Evolutionary conservation across 1,140 invertebrate genomes (phyloP).

Genomic region (Sesamia nonagrioides): DNA sequence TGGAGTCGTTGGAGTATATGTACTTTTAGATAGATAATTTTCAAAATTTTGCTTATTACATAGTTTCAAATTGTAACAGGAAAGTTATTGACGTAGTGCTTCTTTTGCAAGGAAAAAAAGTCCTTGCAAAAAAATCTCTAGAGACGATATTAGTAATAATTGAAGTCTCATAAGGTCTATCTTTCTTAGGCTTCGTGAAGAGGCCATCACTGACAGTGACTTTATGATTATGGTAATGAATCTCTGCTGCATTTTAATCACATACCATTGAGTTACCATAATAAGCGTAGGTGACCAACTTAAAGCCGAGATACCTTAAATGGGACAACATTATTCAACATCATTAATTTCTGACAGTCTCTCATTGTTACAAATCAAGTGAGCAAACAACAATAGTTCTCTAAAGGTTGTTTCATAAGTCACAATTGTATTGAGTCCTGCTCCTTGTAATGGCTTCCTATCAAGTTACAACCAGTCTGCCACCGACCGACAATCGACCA

Average conservation of each 20-base stretch:
- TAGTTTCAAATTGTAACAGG: too few relatives aligned
- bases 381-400: conserved; percentile 13
- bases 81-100: too few relatives aligned
- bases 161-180: background rate
- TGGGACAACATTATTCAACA: conserved; percentile 8
- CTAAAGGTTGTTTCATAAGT: conserved; percentile 12
- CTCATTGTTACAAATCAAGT: conserved; percentile 27
- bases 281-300: background rate
- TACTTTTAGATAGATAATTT: background rate
- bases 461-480: conserved; percentile 27
- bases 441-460: conserved; percentile 14
- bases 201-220: too few relatives aligned
- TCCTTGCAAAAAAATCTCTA: too few relatives aligned
- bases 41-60: too few relatives aligned
- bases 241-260: background rate
- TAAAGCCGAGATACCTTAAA: background rate
- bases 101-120: too few relatives aligned
- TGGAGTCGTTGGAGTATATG: background rate
- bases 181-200: too few relatives aligned
- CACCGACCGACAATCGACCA: background rate
- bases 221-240: background rate
- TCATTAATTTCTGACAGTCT: conserved; percentile 18
- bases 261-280: background rate
- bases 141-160: too few relatives aligned
- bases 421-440: conserved; percentile 28